These are phyloP conservation scores for Sus cebifrons DNA, from an alignment of 2,797 vertebrate species.

Conservation along the genomic window DNA sequence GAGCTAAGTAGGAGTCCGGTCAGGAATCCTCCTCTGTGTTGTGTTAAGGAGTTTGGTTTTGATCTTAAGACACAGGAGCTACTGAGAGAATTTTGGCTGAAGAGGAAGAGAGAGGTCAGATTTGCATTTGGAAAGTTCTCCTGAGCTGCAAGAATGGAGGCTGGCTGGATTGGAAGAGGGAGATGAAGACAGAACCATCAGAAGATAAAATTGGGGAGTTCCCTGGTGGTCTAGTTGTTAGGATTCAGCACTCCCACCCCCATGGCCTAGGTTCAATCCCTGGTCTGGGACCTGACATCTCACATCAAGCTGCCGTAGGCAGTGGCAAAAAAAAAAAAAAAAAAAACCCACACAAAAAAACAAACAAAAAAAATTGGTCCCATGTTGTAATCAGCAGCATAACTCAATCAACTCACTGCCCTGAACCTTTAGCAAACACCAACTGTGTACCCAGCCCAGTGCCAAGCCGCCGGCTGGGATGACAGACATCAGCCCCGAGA, in stretches of 20 bases:
- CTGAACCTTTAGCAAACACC: background rate
- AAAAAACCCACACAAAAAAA: too few species aligned
- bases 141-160: background rate
- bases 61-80: background rate
- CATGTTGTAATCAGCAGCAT: background rate
- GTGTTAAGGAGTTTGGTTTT: background rate
- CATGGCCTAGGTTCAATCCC: too few species aligned
- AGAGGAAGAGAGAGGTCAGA: background rate
- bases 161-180: background rate
- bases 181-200: background rate
- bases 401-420: background rate
- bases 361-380: background rate
- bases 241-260: too few species aligned
- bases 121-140: background rate
- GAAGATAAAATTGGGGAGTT: background rate
- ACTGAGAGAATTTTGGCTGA: background rate
- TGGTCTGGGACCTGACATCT: too few species aligned
- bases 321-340: too few species aligned
- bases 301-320: too few species aligned
- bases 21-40: fast-evolving
- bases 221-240: too few species aligned
- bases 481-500: background rate
- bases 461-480: too few species aligned
- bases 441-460: background rate
- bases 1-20: background rate